phyloP scores from a whole-genome alignment of 2,888 invertebrate species.

The Coelopa pilipes region DNA sequence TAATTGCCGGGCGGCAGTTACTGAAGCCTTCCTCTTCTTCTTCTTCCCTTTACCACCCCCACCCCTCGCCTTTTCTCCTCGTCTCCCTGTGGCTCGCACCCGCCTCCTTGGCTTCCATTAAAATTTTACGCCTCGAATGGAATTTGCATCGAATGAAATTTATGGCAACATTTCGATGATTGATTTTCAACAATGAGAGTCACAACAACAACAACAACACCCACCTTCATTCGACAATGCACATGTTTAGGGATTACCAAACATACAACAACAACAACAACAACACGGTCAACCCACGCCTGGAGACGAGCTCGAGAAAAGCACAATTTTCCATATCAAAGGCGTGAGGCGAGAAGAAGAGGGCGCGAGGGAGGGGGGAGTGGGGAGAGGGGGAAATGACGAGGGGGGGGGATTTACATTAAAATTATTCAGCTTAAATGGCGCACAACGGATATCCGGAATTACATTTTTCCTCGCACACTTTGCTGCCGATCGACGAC shows the following conservation, averaged over 20 bases:
- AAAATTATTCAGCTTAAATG: background rate
- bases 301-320: background rate
- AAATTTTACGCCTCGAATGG: background rate
- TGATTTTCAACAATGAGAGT: background rate
- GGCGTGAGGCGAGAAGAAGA: background rate
- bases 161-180: slow-evolving; percentile 16
- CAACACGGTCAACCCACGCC: too few relatives aligned
- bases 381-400: background rate
- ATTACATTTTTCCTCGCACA: background rate
- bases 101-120: background rate
- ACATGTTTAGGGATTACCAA: too few relatives aligned
- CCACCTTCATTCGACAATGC: too few relatives aligned
- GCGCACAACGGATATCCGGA: background rate
- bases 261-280: too few relatives aligned
- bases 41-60: too few relatives aligned
- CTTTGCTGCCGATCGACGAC: too few relatives aligned
- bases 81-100: too few relatives aligned
- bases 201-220: background rate
- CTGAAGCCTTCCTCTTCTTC: too few relatives aligned
- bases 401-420: too few relatives aligned
- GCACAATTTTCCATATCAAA: background rate
- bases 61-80: too few relatives aligned
- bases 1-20: too few relatives aligned
- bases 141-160: background rate
- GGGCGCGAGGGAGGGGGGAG: background rate